phyloP scores from a whole-genome alignment of 2,113 vertebrate species.

The Leptosomus discolor region DNA sequence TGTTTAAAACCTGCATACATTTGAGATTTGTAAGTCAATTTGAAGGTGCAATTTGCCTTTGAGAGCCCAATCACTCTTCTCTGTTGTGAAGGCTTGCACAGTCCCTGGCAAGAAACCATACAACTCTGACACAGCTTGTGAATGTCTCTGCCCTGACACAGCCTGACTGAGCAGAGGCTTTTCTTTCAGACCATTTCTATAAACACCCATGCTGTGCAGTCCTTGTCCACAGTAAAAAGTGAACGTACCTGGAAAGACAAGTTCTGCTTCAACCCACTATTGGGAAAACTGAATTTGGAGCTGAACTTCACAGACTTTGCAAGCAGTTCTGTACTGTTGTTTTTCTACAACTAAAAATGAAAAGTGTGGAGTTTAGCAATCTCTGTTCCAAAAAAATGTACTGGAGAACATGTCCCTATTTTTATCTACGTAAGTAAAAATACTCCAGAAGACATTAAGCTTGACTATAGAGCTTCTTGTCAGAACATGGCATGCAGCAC shows the following conservation, averaged over 20 bases:
- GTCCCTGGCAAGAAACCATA: not conserved
- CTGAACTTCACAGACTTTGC: slow-evolving; percentile 22
- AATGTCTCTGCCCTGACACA: not conserved
- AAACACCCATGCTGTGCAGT: not conserved
- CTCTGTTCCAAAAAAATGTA: slow-evolving; percentile 62
- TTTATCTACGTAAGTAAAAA: slow-evolving; percentile 58
- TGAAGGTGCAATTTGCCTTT: not conserved
- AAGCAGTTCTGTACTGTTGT: slow-evolving; percentile 28
- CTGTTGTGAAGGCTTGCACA: not conserved
- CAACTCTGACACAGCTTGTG: not conserved
- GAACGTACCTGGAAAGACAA: not conserved
- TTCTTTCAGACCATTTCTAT: not conserved
- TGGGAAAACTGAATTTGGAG: not conserved
- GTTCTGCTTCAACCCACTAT: not conserved
- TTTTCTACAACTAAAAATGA: slow-evolving; percentile 55
- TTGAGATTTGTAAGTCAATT: not conserved
- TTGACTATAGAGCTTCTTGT: slow-evolving; percentile 34
- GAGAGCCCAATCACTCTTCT: not conserved
- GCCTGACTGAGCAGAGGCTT: not conserved
- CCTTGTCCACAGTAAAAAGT: not conserved
- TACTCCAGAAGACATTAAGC: slow-evolving; percentile 48
- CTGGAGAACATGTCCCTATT: slow-evolving; percentile 59
- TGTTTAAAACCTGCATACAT: not conserved
- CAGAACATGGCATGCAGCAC: not conserved
- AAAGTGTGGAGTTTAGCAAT: slow-evolving; percentile 57